Conservation (phyloP, 2,888 invertebrate species). For the Labia minor region DNA sequence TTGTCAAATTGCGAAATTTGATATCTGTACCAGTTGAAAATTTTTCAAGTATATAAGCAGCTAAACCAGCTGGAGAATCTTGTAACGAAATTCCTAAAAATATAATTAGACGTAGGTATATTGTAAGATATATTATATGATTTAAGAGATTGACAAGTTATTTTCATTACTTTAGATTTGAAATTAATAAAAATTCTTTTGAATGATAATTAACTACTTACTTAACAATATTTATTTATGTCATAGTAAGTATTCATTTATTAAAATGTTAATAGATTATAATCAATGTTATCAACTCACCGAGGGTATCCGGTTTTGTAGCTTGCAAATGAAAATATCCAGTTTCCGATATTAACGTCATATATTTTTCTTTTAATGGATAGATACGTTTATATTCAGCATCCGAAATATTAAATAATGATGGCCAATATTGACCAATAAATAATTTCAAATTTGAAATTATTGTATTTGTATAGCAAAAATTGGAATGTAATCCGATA, state of each 20-base stretch:
- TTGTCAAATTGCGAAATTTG: constrained; percentile 30
- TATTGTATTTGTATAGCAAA: constrained; percentile 39
- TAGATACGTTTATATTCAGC: constrained; percentile 29
- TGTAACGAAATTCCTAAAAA: constrained; percentile 37
- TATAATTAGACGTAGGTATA: no score
- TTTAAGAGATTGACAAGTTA: no score
- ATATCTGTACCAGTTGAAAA: constrained; percentile 40
- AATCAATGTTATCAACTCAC: no score
- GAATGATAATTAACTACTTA: no score
- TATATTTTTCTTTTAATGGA: constrained; percentile 30
- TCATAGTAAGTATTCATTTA: not conserved
- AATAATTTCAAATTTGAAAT: constrained; percentile 28
- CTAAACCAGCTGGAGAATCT: constrained; percentile 43
- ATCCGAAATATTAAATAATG: constrained; percentile 28
- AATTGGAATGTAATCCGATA: constrained; percentile 53
- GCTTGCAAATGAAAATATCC: constrained; percentile 43
- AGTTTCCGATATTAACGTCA: constrained; percentile 34
- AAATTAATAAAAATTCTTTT: no score
- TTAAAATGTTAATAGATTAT: no score
- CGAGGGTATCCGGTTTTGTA: constrained; percentile 44
- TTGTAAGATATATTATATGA: no score
- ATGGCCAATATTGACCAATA: constrained; percentile 31
- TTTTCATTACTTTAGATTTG: no score
- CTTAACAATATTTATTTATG: no score
- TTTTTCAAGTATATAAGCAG: constrained; percentile 46